phyloP scores from a whole-genome alignment of 2,113 vertebrate genomes.

The Seriola rivoliana region DNA sequence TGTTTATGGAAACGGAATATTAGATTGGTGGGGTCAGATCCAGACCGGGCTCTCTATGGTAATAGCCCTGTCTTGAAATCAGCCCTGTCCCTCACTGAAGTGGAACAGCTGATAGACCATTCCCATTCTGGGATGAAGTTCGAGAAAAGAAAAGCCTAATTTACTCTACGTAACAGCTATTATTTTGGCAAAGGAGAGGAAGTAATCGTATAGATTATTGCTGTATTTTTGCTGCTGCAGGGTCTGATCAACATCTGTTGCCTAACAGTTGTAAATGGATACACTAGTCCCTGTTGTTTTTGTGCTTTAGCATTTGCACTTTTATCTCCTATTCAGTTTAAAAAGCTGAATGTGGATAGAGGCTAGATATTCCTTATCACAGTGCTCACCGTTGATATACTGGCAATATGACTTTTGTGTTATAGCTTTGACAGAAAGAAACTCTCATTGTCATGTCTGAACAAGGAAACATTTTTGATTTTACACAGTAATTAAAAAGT shows the following conservation, averaged over 20 bases:
- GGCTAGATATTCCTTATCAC: neutral
- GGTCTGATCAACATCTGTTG: conserved; percentile 29
- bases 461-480: neutral
- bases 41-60: conserved; percentile 83
- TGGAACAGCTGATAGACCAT: conserved; percentile 83
- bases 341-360: conserved; percentile 15
- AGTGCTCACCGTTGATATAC: neutral
- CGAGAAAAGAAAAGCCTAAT: conserved; percentile 84
- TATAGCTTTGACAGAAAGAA: conserved; percentile 4
- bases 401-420: neutral
- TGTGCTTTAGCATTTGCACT: conserved; percentile 19
- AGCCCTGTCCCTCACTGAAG: conserved; percentile 83
- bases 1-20: conserved; percentile 88
- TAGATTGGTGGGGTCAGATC: conserved; percentile 83
- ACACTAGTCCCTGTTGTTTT: conserved; percentile 28
- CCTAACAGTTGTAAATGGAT: conserved; percentile 58
- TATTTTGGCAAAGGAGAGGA: conserved; percentile 76
- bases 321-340: conserved; percentile 32
- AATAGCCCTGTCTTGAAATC: conserved; percentile 88
- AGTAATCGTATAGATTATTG: conserved; percentile 71
- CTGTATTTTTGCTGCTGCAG: conserved; percentile 61
- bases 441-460: neutral
- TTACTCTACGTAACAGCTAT: conserved; percentile 78
- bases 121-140: conserved; percentile 79
- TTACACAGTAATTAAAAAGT: neutral